Evolutionary conservation across 2,113 vertebrate genomes (phyloP).

Genomic region (Ictidomys tridecemlineatus): DNA sequence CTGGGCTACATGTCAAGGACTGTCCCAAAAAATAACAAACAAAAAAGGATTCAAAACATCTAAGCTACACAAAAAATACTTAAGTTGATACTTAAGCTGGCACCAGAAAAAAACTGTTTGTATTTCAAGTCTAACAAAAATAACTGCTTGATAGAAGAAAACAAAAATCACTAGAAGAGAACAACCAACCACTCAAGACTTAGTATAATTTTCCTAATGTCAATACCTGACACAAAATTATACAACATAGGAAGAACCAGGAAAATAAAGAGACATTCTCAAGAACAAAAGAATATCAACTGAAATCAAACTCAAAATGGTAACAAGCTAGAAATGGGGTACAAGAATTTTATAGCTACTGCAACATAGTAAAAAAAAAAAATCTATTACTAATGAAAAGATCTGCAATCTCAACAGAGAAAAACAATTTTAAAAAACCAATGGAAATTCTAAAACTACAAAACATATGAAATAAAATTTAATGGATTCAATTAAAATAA

Average conservation of each 20-base stretch:
- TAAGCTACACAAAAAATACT: neutral
- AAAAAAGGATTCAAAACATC: neutral
- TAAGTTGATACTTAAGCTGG: neutral
- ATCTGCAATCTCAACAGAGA: neutral
- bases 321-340: neutral
- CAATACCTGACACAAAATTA: neutral
- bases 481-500: neutral
- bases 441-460: neutral
- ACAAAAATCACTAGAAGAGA: neutral
- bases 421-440: neutral
- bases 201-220: neutral
- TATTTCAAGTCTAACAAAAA: neutral
- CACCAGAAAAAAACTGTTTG: neutral
- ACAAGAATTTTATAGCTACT: neutral
- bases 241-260: neutral
- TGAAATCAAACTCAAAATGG: neutral
- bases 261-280: neutral
- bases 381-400: neutral
- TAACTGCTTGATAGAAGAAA: neutral
- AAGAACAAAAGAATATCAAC: neutral
- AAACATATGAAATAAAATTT: neutral
- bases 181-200: neutral
- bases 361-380: neutral
- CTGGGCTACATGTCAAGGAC: neutral
- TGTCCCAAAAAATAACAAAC: neutral